Evolutionary conservation across 2,888 invertebrate species (phyloP), one percentile per base, ranked within the genome.

Genomic region (Meliscaeva auricollis): DNA sequence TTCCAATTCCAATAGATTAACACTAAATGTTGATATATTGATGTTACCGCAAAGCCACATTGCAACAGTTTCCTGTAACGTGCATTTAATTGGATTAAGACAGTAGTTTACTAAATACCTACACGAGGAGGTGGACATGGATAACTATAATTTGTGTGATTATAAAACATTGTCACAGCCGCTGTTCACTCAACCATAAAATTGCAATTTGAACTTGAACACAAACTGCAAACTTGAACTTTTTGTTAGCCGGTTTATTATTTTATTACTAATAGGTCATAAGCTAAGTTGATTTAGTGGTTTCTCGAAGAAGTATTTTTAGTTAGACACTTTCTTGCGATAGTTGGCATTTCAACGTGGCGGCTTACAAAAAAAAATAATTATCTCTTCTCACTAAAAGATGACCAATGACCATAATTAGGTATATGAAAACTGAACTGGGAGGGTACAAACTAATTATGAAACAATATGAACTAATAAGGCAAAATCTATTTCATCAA

Each of bases 21-120:
- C 22, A 50, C 48, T 41, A 15, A 35, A 46, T n/a, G 35, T 8
- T 30, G 11, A 17, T 6, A 17, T 6, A 22, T 41, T 9, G 44
- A 46, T 38, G 58, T 58, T 56, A 32, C 15, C 15, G 4, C 20
- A 35, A 35, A 58, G 2, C 17, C 7, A 15, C 32, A 15, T 8
- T 46, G 8, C n/a, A n/a, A 52, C 26, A 26, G 20, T 32, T 70
- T 58, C 35, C 50, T 58, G 35, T 70, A 56, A 72, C 69, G 64
- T 79, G 46, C 35, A 58, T 41, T 60, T 80, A 84, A 84, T 84
- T 84, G 70, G 80, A 84, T 84, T 80, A 74, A 46, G 75, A 32
- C 3, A 48, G 17, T 17, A n/a, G 3, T 35, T 15, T 32, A 60
- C 32, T 46, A 15, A 41, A 52, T 26, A 26, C 26, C 2, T 30